phyloP scores from a whole-genome alignment of 1,140 invertebrate genomes.

The Papilio glaucus region DNA sequence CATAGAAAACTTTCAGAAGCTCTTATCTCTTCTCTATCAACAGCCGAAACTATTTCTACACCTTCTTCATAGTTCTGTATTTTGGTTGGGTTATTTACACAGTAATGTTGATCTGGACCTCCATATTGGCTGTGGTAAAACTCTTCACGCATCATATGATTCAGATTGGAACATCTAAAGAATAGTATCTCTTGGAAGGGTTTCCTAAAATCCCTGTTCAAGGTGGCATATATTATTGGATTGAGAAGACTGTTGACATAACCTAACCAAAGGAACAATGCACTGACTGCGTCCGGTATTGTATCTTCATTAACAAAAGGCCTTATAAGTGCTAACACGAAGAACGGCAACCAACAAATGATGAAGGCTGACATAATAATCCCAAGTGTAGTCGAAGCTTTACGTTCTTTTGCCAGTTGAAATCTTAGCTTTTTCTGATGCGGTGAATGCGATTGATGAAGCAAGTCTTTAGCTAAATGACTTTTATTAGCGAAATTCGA shows the following conservation, averaged over 20 bases:
- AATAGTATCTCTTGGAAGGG: slow-evolving; percentile 96
- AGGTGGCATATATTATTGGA: slow-evolving; percentile 96
- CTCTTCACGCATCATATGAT: slow-evolving; percentile 95
- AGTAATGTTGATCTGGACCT: slow-evolving; percentile 86
- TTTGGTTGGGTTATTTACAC: slow-evolving; percentile 80
- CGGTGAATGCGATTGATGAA: slow-evolving; percentile 80
- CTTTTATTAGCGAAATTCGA: slow-evolving; percentile 81
- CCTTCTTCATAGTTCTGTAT: slow-evolving; percentile 84
- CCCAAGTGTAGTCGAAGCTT: slow-evolving; percentile 97
- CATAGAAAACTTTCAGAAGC: slow-evolving; percentile 85
- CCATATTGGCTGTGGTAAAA: slow-evolving; percentile 96
- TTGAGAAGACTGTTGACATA: slow-evolving; percentile 97
- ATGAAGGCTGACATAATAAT: slow-evolving; percentile 99
- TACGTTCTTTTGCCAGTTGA: slow-evolving; percentile 94
- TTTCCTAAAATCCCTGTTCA: slow-evolving; percentile 95
- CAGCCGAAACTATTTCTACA: slow-evolving; percentile 85
- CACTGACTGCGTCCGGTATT: slow-evolving; percentile 90
- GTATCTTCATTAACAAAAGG: slow-evolving; percentile 89
- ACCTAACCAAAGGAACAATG: slow-evolving; percentile 93
- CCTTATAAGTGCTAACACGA: slow-evolving; percentile 94
- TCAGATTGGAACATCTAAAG: slow-evolving; percentile 93
- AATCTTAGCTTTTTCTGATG: slow-evolving; percentile 91
- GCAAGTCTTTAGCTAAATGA: slow-evolving; percentile 77
- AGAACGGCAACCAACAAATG: slow-evolving; percentile 98
- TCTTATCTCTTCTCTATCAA: slow-evolving; percentile 83